phyloP scores from a whole-genome alignment of 35 echinoderm and acorn worm species.

The Stichopus chloronotus region DNA sequence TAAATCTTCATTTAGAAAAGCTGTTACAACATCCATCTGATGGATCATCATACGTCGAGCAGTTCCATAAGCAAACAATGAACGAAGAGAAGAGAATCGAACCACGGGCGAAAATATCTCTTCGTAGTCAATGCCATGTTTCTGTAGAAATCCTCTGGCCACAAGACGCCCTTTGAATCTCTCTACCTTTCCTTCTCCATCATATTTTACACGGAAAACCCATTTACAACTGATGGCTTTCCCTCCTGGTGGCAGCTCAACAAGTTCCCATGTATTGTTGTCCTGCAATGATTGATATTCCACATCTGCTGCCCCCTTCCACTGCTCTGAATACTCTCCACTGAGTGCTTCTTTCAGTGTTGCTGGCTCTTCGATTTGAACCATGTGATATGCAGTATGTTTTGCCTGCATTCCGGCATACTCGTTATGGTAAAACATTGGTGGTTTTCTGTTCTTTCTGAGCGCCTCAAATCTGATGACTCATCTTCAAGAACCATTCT shows the following conservation, averaged over 20 bases:
- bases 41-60: slow-evolving; percentile 15
- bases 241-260: slow-evolving; percentile 23
- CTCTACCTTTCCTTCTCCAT: slow-evolving; percentile 27
- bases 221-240: slow-evolving; percentile 42
- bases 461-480: background rate
- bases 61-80: slow-evolving; percentile 8
- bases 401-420: slow-evolving; percentile 28
- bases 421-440: slow-evolving; percentile 25
- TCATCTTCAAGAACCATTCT: background rate
- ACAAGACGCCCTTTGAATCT: slow-evolving; percentile 10
- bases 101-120: background rate
- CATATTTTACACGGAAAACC: slow-evolving; percentile 35
- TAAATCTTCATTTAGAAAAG: slow-evolving; percentile 15
- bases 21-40: background rate
- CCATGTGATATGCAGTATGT: slow-evolving; percentile 28
- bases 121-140: background rate
- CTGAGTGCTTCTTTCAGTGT: slow-evolving; percentile 28
- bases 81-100: background rate
- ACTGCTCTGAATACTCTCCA: slow-evolving; percentile 12
- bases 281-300: slow-evolving; percentile 16
- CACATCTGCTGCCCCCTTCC: slow-evolving; percentile 18
- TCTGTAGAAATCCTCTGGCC: slow-evolving; percentile 13
- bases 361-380: slow-evolving; percentile 20
- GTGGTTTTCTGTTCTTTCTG: slow-evolving; percentile 35
- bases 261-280: slow-evolving; percentile 33